Evolutionary conservation across 2,113 vertebrate genomes (phyloP).

Genomic region (Cichladusa arquata): DNA sequence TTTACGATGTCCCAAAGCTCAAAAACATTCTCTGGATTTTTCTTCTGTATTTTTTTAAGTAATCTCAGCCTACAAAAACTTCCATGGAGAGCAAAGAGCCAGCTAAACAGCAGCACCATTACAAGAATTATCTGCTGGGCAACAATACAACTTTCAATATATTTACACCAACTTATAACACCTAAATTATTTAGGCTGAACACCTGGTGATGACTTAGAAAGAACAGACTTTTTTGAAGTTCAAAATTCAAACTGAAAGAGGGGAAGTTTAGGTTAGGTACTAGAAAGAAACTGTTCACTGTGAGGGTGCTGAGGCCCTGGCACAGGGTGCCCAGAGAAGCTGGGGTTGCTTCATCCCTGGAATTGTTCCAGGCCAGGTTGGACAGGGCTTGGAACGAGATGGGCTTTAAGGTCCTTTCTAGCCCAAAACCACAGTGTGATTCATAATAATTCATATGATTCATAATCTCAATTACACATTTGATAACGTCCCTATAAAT

Average conservation of each 20-base stretch:
- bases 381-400: rapidly evolving
- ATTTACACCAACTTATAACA: background rate
- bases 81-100: background rate
- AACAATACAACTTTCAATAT: background rate
- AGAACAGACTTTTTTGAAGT: rapidly evolving
- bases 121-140: background rate
- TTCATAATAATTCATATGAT: background rate
- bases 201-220: background rate
- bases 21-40: background rate
- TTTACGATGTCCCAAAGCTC: background rate
- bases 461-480: background rate
- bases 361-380: background rate
- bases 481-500: background rate
- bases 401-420: background rate
- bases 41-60: background rate
- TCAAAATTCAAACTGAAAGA: background rate
- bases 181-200: background rate
- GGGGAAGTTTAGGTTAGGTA: background rate
- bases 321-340: background rate
- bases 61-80: background rate
- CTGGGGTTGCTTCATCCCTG: background rate
- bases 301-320: background rate
- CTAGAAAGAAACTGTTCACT: background rate
- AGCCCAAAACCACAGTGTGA: background rate
- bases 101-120: background rate